These are phyloP conservation scores for Leucopsar rothschildi DNA, from an alignment of 2,113 vertebrate genomes.

Conservation along the genomic window DNA sequence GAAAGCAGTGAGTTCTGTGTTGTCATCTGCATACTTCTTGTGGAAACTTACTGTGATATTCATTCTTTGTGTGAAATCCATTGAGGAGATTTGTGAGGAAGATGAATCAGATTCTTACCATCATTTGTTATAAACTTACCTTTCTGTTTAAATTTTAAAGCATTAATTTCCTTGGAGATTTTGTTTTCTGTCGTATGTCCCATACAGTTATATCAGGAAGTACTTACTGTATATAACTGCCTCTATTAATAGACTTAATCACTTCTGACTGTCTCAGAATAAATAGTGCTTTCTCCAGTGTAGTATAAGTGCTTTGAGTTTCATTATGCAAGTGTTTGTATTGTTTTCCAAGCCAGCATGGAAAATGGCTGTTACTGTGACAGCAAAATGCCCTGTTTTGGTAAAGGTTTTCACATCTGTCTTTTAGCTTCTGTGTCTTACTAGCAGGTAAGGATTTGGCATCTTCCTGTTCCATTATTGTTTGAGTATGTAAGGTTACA, in stretches of 20 bases:
- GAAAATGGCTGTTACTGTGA: background rate
- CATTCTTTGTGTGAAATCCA: background rate
- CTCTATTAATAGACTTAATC: background rate
- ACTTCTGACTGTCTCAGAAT: background rate
- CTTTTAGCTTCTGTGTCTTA: background rate
- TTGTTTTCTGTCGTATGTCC: background rate
- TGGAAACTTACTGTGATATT: background rate
- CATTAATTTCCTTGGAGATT: background rate
- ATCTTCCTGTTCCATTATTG: background rate
- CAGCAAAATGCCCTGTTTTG: background rate
- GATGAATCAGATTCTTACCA: background rate
- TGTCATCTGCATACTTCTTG: background rate
- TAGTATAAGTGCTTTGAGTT: background rate
- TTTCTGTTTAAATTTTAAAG: background rate
- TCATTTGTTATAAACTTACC: background rate
- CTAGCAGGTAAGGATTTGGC: background rate
- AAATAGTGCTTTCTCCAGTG: background rate
- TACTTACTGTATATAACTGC: background rate
- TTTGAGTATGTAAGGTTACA: background rate
- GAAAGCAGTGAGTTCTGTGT: background rate
- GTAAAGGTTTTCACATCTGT: background rate
- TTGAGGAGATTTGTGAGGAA: background rate
- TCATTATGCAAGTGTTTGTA: background rate
- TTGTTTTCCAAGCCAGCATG: background rate
- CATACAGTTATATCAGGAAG: background rate